A percentile compares a stretch with the other conserved stretches of the same genome.
Conservation (phyloP, 2,797 vertebrate species). For the Xiphorhynchus erythropygius region DNA sequence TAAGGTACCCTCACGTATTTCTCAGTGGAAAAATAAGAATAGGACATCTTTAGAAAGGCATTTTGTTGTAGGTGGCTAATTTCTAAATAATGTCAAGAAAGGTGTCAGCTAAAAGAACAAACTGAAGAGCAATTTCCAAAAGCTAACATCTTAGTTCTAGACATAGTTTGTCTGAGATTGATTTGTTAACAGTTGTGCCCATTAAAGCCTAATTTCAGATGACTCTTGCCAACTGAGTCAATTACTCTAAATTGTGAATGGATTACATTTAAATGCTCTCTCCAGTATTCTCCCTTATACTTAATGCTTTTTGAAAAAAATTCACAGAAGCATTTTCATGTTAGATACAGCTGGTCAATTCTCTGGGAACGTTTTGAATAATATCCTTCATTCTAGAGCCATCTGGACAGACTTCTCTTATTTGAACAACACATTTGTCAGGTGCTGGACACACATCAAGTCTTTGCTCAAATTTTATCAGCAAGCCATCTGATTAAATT, state of each 20-base stretch:
- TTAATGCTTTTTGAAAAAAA: conserved; percentile 14
- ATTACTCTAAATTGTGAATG: conserved; percentile 25
- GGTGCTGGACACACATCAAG: conserved; percentile 22
- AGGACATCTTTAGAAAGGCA: not conserved
- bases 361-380: conserved; percentile 37
- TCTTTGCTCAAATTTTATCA: conserved; percentile 29
- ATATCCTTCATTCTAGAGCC: conserved; percentile 25
- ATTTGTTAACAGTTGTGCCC: not conserved
- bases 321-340: conserved; percentile 20
- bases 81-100: not conserved
- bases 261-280: conserved; percentile 30
- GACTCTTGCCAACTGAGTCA: conserved; percentile 21
- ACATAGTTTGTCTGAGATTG: not conserved
- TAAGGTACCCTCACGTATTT: not conserved
- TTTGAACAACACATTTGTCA: conserved; percentile 18
- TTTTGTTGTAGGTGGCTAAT: not conserved
- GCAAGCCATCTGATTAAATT: conserved; percentile 38
- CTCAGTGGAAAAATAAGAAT: not conserved
- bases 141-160: not conserved
- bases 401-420: conserved; percentile 35
- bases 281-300: conserved; percentile 24
- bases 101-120: not conserved
- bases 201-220: conserved; percentile 24
- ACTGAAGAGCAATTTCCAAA: not conserved
- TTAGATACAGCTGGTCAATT: conserved; percentile 32